These are phyloP conservation scores for Botia almorhae DNA, from an alignment of 2,797 vertebrate species.

Conservation along the genomic window DNA sequence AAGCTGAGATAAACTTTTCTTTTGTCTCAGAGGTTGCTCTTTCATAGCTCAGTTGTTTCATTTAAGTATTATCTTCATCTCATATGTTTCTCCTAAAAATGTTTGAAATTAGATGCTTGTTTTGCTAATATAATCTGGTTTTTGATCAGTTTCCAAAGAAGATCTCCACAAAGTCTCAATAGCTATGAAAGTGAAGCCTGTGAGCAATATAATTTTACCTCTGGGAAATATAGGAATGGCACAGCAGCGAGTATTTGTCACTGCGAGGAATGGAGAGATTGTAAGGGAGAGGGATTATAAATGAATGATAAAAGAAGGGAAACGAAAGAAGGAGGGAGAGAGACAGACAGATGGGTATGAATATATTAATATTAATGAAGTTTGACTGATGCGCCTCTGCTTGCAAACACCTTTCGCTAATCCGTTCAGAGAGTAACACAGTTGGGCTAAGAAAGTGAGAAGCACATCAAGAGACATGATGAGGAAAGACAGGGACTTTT, in stretches of 20 bases:
- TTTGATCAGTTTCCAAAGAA: neutral
- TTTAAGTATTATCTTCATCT: too few species aligned
- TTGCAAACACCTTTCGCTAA: slow-evolving; percentile 78
- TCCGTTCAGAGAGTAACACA: slow-evolving; percentile 68
- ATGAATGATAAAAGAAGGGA: slow-evolving; percentile 52
- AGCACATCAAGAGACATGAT: slow-evolving; percentile 45
- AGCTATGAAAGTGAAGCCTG: neutral
- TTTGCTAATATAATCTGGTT: too few species aligned
- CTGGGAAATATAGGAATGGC: slow-evolving; percentile 51
- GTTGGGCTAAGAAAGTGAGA: slow-evolving; percentile 45
- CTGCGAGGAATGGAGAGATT: slow-evolving; percentile 47
- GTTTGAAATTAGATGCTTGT: too few species aligned
- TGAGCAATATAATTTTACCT: neutral
- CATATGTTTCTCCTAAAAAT: too few species aligned
- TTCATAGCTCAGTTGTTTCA: too few species aligned
- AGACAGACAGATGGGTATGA: slow-evolving; percentile 76
- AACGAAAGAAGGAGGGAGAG: slow-evolving; percentile 29
- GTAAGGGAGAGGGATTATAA: slow-evolving; percentile 58
- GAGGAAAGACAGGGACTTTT: slow-evolving; percentile 40
- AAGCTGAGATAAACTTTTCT: too few species aligned
- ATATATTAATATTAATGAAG: slow-evolving; percentile 83
- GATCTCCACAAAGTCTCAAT: neutral
- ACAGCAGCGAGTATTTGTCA: slow-evolving; percentile 40
- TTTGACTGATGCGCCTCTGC: slow-evolving; percentile 76
- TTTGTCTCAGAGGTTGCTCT: too few species aligned